These are phyloP conservation scores for Melanerpes formicivorus DNA, from an alignment of 2,113 vertebrate genomes.

Conservation along the genomic window DNA sequence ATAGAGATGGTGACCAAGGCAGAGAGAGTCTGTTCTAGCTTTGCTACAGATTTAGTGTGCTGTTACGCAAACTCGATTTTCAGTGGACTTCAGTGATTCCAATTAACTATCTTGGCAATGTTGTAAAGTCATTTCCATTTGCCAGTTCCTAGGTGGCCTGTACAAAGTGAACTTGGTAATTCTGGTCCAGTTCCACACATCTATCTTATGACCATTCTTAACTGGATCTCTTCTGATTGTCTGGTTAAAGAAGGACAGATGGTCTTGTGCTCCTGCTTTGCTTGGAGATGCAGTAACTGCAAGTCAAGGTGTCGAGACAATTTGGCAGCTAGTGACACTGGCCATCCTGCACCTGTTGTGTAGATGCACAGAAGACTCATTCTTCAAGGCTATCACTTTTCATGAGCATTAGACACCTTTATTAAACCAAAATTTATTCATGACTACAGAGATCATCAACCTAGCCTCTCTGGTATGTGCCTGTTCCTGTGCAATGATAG, in stretches of 20 bases:
- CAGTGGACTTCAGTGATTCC: background rate
- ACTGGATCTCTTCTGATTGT: background rate
- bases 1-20: background rate
- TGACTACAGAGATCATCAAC: constrained; percentile 63
- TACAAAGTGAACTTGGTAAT: constrained; percentile 1
- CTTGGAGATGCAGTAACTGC: background rate
- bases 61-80: background rate
- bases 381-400: constrained; percentile 65
- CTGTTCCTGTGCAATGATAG: constrained; percentile 49
- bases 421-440: constrained; percentile 68
- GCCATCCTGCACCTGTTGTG: constrained; percentile 54
- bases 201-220: background rate
- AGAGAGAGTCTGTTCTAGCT: background rate
- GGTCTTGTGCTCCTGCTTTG: background rate
- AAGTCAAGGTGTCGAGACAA: background rate
- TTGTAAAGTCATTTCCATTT: constrained; percentile 9
- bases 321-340: constrained; percentile 9
- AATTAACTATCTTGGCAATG: constrained; percentile 11
- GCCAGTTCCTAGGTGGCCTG: constrained; percentile 10
- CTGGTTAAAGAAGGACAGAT: background rate
- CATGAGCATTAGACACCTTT: constrained; percentile 50
- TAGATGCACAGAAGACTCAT: constrained; percentile 30
- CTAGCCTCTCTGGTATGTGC: constrained; percentile 47
- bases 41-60: background rate
- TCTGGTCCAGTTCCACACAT: background rate